Evolutionary conservation across 2,113 vertebrate species (phyloP), one percentile per base, ranked within the genome.

Genomic region (Nesoenas mayeri): DNA sequence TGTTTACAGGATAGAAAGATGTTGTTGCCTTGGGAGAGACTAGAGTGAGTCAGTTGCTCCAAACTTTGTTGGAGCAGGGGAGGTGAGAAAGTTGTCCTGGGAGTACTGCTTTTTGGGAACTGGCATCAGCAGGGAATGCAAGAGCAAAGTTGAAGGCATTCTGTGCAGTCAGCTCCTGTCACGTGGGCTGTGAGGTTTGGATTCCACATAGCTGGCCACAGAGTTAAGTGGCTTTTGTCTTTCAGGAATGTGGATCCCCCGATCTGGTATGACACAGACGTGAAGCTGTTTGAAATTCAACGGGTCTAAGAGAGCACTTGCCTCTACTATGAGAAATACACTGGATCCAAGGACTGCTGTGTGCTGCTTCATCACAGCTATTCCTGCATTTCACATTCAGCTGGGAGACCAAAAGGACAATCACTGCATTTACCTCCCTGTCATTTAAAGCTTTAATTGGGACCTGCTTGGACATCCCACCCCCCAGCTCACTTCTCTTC

Each of bases 221-320:
- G 53, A 36, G 36, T 95, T 38, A 93, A 83, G 47, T 51, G 20
- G 10, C 61, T 83, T 69, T 87, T 96, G 73, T 85, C 51, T 95
- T 77, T 96, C 66, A 99, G 99, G 81, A 99, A 99, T 15, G 99
- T 99, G 98, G 99, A 99, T 97, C 99, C 99, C 5, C 99, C 99
- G 0, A 98, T 99, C 94, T 99, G 99, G 99, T 99, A 99, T 29
- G 99, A 99, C 97, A 99, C 99, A 0, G 99, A 99, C 3, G 99
- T 99, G 86, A 99, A 99, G 92, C 98, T 99, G 65, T 99, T 99
- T 97, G 99, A 99, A 98, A 99, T 99, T 96, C 99, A 99, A 95
- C 98, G 98, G 93, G 99, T 99, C 98, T 99, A 98, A 47, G 57
- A 64, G 89, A 88, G 80, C 92, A 34, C 85, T 97, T 93, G 89